Base-by-base conservation (phyloP, 2,888 invertebrate species). In the Synanthedon tipuliformis region DNA sequence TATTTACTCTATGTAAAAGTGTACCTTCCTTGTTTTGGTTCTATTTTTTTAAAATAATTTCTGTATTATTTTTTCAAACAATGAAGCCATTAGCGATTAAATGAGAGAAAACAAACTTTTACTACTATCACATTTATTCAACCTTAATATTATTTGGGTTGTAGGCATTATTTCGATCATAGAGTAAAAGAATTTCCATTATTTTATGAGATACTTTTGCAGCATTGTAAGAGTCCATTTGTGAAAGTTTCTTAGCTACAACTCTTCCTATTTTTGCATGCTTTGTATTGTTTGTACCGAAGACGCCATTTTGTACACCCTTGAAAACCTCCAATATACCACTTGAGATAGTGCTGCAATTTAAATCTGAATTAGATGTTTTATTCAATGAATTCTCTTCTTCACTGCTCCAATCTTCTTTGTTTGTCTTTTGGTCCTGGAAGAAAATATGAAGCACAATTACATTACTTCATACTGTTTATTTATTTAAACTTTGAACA, bases 141-240 rank as follows among this genome's bases (percentile, higher is more conserved):
- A 34, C 34, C 34, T 34, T 34, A 45, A 45, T 45, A 7, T 71
- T 74, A 70, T 83, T 85, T 18, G 82, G 82, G 66, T 86, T 86
- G 40, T 65, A 58, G 48, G 81, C 78, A 68, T 73, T 85, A 59
- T 76, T 68, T 58, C 70, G 64, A 63, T 86, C 74, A 69, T 85
- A 84, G 3, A 74, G 53, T 8, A 75, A 59, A 51, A 87, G 68
- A 55, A 86, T 69, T 53, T 79, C 76, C 56, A 75, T 69, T 51
- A 87, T 84, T 69, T 78, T 78, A 41, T 64, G 63, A 2, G 79
- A 68, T 8, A 71, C 54, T 58, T 58, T 64, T 40, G 79, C 75
- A 40, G 85, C 85, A 55, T 82, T 73, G 61, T 67, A 78, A 2
- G 83, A 75, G 59, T 65, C 71, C 65, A 86, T 69, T 57, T 76